These are phyloP conservation scores for Halcyon smyrnensis DNA, from an alignment of 2,797 vertebrate species.

Conservation along the genomic window DNA sequence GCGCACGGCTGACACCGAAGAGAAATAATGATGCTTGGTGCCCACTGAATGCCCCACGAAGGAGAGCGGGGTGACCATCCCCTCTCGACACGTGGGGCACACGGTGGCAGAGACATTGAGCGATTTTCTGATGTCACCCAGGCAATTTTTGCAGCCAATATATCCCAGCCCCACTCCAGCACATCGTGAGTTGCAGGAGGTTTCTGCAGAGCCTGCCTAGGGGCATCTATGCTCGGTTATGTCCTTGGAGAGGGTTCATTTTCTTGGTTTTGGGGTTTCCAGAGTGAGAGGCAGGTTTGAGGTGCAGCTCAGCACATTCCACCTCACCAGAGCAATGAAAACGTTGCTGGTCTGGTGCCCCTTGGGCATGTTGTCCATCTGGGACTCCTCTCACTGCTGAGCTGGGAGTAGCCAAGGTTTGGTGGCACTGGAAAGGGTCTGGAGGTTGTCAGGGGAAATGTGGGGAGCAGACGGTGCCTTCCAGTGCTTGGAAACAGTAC, in stretches of 20 bases:
- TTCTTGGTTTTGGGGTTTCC: background rate
- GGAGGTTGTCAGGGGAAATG: background rate
- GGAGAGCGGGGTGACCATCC: background rate
- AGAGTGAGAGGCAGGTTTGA: background rate
- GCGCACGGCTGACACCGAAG: background rate
- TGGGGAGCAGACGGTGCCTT: background rate
- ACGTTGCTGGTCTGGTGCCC: background rate
- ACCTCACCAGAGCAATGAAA: background rate
- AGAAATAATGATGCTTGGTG: background rate
- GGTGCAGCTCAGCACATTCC: background rate
- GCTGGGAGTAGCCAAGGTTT: background rate
- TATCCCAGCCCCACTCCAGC: background rate
- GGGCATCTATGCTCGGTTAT: background rate
- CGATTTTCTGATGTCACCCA: background rate
- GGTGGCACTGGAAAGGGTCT: background rate
- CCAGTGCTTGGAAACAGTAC: background rate
- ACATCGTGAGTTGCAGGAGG: background rate
- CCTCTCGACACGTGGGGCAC: background rate
- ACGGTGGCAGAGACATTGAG: background rate
- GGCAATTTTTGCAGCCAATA: background rate
- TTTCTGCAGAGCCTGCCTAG: background rate
- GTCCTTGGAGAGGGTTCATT: background rate
- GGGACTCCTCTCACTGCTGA: background rate
- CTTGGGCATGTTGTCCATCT: background rate
- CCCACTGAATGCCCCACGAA: background rate